phyloP scores from a whole-genome alignment of 2,888 invertebrate genomes.

The Prosapia bicincta region DNA sequence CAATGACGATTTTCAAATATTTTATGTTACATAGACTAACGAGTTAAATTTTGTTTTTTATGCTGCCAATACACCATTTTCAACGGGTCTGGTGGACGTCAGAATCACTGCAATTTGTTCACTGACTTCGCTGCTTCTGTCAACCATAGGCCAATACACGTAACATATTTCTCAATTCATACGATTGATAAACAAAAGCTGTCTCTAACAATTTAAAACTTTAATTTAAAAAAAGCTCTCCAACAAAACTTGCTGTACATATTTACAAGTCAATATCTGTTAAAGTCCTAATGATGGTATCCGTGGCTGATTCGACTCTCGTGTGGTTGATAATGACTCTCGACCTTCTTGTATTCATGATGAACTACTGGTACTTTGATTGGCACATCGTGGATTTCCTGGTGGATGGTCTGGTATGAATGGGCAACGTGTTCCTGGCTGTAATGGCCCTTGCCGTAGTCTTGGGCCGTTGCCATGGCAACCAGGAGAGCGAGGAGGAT shows the following conservation, averaged over 20 bases:
- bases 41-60: too few species aligned
- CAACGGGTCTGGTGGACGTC: too few species aligned
- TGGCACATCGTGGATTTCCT: background rate
- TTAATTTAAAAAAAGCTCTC: background rate
- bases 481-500: background rate
- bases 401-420: background rate
- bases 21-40: too few species aligned
- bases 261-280: background rate
- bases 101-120: too few species aligned
- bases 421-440: background rate
- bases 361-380: background rate
- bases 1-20: too few species aligned
- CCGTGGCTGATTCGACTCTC: background rate
- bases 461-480: background rate
- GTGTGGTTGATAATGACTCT: background rate
- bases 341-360: background rate
- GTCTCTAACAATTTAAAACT: too few species aligned
- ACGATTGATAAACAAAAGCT: too few species aligned
- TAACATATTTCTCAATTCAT: too few species aligned
- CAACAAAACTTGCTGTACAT: background rate
- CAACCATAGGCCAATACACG: too few species aligned
- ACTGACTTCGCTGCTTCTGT: too few species aligned
- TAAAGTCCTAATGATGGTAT: background rate
- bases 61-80: too few species aligned
- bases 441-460: background rate